Percentiles rank a stretch among this genome's conserved stretches.
These are phyloP conservation scores for Idaea straminata DNA, from an alignment of 2,888 invertebrate genomes.

Conservation along the genomic window DNA sequence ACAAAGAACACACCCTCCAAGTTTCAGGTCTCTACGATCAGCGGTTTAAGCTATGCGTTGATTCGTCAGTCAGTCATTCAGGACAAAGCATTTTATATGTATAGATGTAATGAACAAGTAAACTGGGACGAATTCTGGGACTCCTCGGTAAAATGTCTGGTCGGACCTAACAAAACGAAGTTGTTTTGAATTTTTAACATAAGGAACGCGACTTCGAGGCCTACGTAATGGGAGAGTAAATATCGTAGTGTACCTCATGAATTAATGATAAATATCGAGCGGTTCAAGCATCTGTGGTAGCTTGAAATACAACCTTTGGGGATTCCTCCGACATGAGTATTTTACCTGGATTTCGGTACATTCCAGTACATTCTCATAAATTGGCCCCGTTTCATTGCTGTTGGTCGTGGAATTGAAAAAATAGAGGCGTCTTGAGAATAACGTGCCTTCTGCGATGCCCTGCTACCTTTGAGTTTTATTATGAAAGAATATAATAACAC, in stretches of 20 bases:
- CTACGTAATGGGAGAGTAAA: slow-evolving; percentile 72
- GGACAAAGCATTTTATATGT: no score
- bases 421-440: neutral
- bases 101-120: neutral
- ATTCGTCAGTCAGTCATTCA: no score
- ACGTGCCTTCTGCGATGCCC: neutral
- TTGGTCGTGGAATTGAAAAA: neutral
- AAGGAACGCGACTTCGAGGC: slow-evolving; percentile 62
- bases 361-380: slow-evolving; percentile 19
- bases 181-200: slow-evolving; percentile 67
- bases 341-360: slow-evolving; percentile 22
- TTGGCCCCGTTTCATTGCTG: slow-evolving; percentile 14
- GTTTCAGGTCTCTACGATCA: no score
- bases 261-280: slow-evolving; percentile 68
- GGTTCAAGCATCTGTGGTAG: slow-evolving; percentile 45
- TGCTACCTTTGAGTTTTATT: neutral
- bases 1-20: no score
- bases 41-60: no score
- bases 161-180: slow-evolving; percentile 37
- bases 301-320: slow-evolving; percentile 37
- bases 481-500: neutral
- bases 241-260: slow-evolving; percentile 69
- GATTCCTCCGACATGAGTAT: slow-evolving; percentile 15
- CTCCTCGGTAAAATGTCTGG: neutral
- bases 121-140: neutral